Conservation (phyloP, 1,140 invertebrate genomes). For the Helicoverpa armigera region DNA sequence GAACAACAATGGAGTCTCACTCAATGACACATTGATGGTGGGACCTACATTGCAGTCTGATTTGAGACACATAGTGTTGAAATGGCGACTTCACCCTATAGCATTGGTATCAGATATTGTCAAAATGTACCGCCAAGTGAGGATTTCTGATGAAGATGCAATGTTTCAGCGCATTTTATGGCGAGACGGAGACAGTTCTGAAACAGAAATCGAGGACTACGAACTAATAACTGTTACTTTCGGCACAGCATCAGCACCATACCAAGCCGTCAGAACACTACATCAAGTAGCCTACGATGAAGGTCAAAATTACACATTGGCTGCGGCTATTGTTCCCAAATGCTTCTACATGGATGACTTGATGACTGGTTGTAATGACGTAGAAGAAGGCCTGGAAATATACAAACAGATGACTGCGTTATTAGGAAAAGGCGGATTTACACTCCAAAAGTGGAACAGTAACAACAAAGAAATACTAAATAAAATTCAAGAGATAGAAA, state of each 20-base stretch:
- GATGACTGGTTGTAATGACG: not conserved
- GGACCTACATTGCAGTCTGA: slow-evolving; percentile 79
- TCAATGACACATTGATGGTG: slow-evolving; percentile 73
- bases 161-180: not conserved
- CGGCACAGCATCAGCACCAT: not conserved
- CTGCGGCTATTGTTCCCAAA: not conserved
- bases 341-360: slow-evolving; percentile 4
- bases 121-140: slow-evolving; percentile 77
- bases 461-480: slow-evolving; percentile 3
- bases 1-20: slow-evolving; percentile 52
- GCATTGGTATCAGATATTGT: slow-evolving; percentile 71
- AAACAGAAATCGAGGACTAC: not conserved
- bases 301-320: not conserved
- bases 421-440: slow-evolving; percentile 15
- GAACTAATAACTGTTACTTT: not conserved
- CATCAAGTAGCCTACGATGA: not conserved
- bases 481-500: not conserved
- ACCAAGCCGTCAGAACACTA: not conserved
- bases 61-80: slow-evolving; percentile 67
- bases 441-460: slow-evolving; percentile 20
- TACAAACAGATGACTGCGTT: slow-evolving; percentile 3
- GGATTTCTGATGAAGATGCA: not conserved
- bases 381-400: not conserved
- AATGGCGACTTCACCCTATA: slow-evolving; percentile 69
- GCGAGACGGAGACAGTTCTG: not conserved